Conservation (phyloP, 2,888 invertebrate genomes). For the Oeneis ivallda region DNA sequence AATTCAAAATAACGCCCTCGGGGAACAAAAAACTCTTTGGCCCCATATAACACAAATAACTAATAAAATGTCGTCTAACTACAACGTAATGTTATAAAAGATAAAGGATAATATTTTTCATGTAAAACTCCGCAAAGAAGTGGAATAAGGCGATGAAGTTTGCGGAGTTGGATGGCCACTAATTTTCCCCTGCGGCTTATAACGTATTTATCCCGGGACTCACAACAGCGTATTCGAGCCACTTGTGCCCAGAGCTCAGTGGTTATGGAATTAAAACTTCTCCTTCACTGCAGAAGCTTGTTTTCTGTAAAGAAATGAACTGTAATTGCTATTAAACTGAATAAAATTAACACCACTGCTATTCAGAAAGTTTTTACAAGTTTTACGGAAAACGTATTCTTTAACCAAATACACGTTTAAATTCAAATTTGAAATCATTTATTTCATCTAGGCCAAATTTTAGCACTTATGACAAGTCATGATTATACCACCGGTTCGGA, state of each 20-base stretch:
- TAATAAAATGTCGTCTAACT: no score
- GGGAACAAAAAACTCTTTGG: no score
- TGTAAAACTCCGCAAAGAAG: constrained; percentile 12
- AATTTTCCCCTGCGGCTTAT: constrained; percentile 30
- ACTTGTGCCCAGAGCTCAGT: neutral
- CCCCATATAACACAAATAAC: no score
- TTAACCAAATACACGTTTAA: neutral
- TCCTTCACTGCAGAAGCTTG: constrained; percentile 4
- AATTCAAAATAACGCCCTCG: no score
- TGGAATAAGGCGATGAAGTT: constrained; percentile 14
- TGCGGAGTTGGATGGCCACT: constrained; percentile 18
- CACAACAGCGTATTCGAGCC: neutral
- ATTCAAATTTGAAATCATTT: no score
- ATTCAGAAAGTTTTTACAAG: neutral
- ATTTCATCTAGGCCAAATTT: no score
- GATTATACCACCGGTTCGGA: no score
- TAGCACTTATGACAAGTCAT: no score
- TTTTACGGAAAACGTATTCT: neutral
- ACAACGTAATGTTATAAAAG: neutral
- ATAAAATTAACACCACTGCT: neutral
- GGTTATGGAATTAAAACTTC: constrained; percentile 29
- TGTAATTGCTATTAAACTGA: neutral
- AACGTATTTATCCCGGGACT: constrained; percentile 20
- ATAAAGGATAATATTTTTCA: constrained; percentile 17
- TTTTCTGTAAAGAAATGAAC: constrained; percentile 27